Conservation (phyloP, 2,888 invertebrate species). For the Dioctria linearis region DNA sequence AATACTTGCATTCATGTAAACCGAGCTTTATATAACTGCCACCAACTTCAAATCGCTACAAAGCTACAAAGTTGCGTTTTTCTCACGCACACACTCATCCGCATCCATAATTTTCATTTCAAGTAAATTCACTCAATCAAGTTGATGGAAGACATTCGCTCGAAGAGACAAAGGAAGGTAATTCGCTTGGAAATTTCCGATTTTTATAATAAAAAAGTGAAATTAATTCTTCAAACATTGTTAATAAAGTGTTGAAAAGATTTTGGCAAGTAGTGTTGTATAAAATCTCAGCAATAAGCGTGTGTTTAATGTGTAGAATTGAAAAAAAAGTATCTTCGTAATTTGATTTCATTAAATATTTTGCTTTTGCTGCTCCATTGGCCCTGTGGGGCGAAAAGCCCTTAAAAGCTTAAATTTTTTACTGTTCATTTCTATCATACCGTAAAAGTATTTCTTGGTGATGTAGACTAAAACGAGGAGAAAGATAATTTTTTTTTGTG, state of each 20-base stretch:
- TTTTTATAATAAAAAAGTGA: slow-evolving; percentile 29
- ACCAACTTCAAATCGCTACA: too few species aligned
- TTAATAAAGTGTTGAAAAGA: slow-evolving; percentile 22
- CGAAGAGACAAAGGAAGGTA: slow-evolving; percentile 50
- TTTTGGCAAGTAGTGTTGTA: not conserved
- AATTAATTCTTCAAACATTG: slow-evolving; percentile 1
- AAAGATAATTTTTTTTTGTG: slow-evolving; percentile 27
- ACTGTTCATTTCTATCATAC: not conserved
- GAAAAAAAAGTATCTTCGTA: slow-evolving; percentile 3
- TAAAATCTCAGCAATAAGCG: slow-evolving; percentile 32
- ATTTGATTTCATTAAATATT: slow-evolving; percentile 44
- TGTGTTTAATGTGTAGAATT: slow-evolving; percentile 5
- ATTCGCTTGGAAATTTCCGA: slow-evolving; percentile 26
- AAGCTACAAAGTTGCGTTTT: too few species aligned
- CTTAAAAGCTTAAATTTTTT: slow-evolving; percentile 16
- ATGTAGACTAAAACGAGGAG: slow-evolving; percentile 11
- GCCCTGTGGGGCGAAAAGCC: slow-evolving; percentile 21
- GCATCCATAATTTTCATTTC: not conserved
- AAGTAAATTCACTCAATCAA: slow-evolving; percentile 34
- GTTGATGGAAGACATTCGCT: slow-evolving; percentile 34
- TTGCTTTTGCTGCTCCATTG: slow-evolving; percentile 10
- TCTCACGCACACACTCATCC: not conserved
- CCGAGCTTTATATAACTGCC: too few species aligned
- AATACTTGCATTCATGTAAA: too few species aligned
- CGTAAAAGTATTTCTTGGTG: slow-evolving; percentile 6